These are phyloP conservation scores for Halichoeres trimaculatus DNA, from an alignment of 2,113 vertebrate species.

Conservation along the genomic window DNA sequence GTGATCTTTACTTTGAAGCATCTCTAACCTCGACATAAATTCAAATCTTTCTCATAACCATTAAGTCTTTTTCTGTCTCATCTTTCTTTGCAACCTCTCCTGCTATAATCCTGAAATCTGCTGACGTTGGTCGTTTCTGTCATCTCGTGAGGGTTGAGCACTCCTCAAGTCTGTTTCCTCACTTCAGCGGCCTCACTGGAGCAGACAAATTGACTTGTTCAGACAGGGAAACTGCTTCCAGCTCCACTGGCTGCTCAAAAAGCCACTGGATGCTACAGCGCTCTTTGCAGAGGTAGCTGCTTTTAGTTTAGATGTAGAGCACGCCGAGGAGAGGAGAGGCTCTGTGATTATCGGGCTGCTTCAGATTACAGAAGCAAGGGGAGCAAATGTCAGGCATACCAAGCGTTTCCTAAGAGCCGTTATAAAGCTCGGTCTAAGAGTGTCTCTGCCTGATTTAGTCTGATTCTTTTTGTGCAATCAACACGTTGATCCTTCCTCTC, in stretches of 20 bases:
- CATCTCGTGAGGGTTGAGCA: background rate
- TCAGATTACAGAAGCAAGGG: conserved; percentile 27
- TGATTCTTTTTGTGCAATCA: background rate
- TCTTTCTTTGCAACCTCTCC: too few relatives aligned
- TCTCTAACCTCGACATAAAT: background rate
- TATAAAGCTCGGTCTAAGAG: background rate
- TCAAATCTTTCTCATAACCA: background rate
- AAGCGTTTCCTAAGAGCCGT: conserved; percentile 6
- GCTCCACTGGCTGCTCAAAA: conserved; percentile 14
- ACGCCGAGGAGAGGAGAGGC: background rate
- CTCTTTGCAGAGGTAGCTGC: conserved; percentile 13
- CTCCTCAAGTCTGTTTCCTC: conserved; percentile 2
- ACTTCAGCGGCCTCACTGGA: background rate
- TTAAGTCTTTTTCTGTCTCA: too few relatives aligned
- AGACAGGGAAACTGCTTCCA: background rate
- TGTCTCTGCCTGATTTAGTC: background rate
- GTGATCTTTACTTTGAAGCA: background rate
- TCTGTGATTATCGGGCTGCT: conserved; percentile 11
- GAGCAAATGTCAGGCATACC: conserved; percentile 23
- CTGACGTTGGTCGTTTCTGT: background rate
- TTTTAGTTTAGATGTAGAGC: conserved; percentile 16
- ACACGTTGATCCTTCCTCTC: background rate
- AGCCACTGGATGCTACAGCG: background rate
- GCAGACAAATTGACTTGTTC: conserved; percentile 1
- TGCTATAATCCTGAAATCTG: background rate